A percentile compares a stretch with the other conserved stretches of the same genome.
Conservation (phyloP, 2,113 vertebrate species). For the Heliornis fulica region DNA sequence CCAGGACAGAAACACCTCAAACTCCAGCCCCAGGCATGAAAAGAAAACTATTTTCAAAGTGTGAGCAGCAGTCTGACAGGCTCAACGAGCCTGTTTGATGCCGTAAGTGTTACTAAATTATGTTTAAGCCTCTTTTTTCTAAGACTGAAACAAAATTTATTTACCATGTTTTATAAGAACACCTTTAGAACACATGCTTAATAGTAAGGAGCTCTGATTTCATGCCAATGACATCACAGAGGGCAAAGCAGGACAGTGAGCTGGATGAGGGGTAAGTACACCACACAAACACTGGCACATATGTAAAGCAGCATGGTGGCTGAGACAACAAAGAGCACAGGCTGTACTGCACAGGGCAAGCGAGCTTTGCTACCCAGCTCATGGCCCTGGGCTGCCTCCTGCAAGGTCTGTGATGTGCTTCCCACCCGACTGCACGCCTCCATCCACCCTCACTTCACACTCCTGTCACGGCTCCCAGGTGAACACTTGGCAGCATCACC, state of each 20-base stretch:
- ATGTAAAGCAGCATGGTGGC: fast-evolving
- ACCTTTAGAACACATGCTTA: background rate
- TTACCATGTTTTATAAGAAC: background rate
- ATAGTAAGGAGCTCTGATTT: background rate
- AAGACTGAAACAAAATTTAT: background rate
- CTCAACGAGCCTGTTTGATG: too few relatives aligned
- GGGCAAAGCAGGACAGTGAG: background rate
- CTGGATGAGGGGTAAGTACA: background rate
- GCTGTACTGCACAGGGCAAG: background rate
- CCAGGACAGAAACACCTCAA: background rate
- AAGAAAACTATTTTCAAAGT: background rate
- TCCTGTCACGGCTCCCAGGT: background rate
- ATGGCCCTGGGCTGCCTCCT: background rate
- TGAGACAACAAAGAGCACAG: background rate
- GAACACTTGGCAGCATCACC: background rate
- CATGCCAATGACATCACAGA: background rate
- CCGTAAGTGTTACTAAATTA: too few relatives aligned
- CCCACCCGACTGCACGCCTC: background rate
- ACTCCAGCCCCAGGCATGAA: background rate
- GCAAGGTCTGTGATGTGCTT: background rate
- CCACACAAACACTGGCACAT: background rate
- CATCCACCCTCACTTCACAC: background rate
- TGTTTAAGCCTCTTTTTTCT: background rate
- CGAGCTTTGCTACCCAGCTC: background rate
- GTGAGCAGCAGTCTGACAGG: fast-evolving